Conservation (phyloP, 2,888 invertebrate genomes). For the Sinopyrophorus schimmeli region DNA sequence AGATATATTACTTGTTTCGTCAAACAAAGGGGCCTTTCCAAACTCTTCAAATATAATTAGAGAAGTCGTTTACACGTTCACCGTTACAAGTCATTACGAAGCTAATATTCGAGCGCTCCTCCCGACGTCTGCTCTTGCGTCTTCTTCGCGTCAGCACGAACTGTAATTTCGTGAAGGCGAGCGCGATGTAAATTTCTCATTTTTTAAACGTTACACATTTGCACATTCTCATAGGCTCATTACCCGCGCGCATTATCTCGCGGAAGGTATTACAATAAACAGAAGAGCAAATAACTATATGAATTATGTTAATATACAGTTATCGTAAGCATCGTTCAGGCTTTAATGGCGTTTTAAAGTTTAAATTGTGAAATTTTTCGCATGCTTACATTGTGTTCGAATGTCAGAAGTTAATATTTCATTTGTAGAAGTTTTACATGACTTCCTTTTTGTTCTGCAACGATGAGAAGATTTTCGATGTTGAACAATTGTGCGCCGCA, state of each 20-base stretch:
- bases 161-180: background rate
- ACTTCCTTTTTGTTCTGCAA: constrained; percentile 21
- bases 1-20: constrained; percentile 26
- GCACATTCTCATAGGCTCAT: constrained; percentile 27
- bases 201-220: constrained; percentile 14
- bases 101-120: constrained; percentile 8
- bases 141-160: constrained; percentile 8
- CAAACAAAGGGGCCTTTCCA: constrained; percentile 28
- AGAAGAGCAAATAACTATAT: constrained; percentile 37
- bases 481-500: constrained; percentile 17
- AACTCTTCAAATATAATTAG: constrained; percentile 32
- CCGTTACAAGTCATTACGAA: constrained; percentile 31
- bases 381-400: constrained; percentile 27
- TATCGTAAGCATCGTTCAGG: constrained; percentile 14
- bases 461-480: constrained; percentile 25
- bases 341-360: constrained; percentile 16
- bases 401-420: constrained; percentile 28
- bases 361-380: constrained; percentile 26
- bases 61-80: constrained; percentile 32
- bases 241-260: constrained; percentile 38
- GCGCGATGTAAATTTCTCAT: constrained; percentile 12
- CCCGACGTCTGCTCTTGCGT: constrained; percentile 11
- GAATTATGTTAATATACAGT: constrained; percentile 31
- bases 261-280: constrained; percentile 41
- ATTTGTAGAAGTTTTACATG: constrained; percentile 20